Percentiles rank a stretch among this genome's conserved stretches.
Conservation (phyloP, 2,797 vertebrate species). For the Coranthus polyacanthus region DNA sequence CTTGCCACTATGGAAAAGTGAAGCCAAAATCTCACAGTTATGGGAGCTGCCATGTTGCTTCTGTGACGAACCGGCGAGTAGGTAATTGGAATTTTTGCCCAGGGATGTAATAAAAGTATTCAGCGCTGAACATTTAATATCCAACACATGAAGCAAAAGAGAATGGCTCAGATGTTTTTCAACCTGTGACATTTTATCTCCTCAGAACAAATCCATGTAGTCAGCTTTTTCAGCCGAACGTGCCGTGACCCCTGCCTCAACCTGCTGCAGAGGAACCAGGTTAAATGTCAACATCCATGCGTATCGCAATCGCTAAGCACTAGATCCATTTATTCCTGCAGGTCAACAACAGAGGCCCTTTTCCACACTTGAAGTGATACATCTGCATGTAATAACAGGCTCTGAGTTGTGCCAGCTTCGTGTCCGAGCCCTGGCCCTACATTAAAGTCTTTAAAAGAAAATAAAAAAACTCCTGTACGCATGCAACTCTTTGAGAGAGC, state of each 20-base stretch:
- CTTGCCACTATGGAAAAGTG: too few relatives aligned
- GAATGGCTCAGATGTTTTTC: not conserved
- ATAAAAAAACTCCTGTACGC: constrained; percentile 10
- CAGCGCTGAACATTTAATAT: not conserved
- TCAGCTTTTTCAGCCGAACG: not conserved
- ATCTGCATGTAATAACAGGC: constrained; percentile 45
- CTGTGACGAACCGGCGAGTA: too few relatives aligned
- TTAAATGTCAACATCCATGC: not conserved
- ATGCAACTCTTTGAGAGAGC: constrained; percentile 14
- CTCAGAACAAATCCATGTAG: not conserved
- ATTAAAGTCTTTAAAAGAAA: constrained; percentile 17
- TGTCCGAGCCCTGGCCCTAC: constrained; percentile 15
- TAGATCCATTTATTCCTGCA: constrained; percentile 13
- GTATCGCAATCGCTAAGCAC: not conserved
- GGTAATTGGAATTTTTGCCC: too few relatives aligned
- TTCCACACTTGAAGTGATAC: constrained; percentile 16
- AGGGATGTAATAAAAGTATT: too few relatives aligned
- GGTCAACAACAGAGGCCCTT: not conserved
- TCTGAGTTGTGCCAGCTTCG: constrained; percentile 16
- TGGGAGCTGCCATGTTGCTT: too few relatives aligned
- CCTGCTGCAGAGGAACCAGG: not conserved
- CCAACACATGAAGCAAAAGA: not conserved
- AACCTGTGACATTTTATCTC: not conserved
- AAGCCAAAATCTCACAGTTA: too few relatives aligned
- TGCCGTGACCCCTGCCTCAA: not conserved